These are phyloP conservation scores for Meteorus cinctellus DNA, from an alignment of 2,888 invertebrate species.

Conservation along the genomic window DNA sequence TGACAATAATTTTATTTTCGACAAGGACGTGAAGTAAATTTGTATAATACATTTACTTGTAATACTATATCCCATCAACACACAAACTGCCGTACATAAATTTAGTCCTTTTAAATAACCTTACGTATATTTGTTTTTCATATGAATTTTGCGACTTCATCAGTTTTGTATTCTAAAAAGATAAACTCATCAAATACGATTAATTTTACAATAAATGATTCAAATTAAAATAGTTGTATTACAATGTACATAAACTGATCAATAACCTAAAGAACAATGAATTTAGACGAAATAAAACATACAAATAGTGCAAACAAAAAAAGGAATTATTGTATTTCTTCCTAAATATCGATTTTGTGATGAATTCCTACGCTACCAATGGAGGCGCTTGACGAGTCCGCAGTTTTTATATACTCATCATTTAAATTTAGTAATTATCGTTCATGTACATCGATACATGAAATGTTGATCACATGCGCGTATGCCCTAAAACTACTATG, in stretches of 20 bases:
- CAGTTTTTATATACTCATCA: conserved; percentile 16
- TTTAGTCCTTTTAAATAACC: neutral
- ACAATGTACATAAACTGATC: conserved; percentile 31
- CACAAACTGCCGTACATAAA: neutral
- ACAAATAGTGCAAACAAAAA: neutral
- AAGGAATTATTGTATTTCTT: neutral
- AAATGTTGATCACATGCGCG: neutral
- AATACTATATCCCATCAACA: conserved; percentile 6
- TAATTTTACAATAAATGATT: conserved; percentile 5
- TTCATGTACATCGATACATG: neutral
- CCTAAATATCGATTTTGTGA: neutral
- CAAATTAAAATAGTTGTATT: conserved; percentile 30
- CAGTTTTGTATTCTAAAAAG: conserved; percentile 6
- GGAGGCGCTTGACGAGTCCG: conserved; percentile 14
- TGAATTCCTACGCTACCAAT: conserved; percentile 18
- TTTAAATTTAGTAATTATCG: neutral
- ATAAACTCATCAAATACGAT: neutral
- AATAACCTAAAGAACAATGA: neutral
- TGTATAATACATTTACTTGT: conserved; percentile 4
- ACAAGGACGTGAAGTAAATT: neutral
- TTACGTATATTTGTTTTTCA: neutral
- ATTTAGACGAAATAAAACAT: conserved; percentile 8
- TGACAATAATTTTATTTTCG: neutral
- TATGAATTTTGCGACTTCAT: neutral
- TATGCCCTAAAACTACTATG: neutral